Conservation (phyloP, 2,113 vertebrate genomes). For the Pygoscelis adeliae region DNA sequence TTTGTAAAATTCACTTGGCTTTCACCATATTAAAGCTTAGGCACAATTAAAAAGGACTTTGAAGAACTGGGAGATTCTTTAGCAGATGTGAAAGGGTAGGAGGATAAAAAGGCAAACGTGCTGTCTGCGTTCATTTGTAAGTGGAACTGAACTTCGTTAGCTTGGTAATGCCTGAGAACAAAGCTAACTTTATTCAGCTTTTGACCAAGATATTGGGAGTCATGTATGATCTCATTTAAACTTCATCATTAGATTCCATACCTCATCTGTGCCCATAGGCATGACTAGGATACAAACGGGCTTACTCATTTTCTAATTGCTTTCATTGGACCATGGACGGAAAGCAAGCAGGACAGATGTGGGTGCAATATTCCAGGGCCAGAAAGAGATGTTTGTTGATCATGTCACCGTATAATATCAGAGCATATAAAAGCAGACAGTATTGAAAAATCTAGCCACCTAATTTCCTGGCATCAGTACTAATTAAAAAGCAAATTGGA, state of each 20-base stretch:
- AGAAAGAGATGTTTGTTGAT: neutral
- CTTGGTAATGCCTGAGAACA: neutral
- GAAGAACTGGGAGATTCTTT: neutral
- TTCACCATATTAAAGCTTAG: neutral
- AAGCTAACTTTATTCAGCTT: neutral
- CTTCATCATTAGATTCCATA: neutral
- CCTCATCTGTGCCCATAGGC: neutral
- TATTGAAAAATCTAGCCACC: neutral
- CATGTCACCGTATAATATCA: neutral
- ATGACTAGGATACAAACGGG: neutral
- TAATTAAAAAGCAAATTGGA: slow-evolving; percentile 44
- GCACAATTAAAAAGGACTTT: neutral
- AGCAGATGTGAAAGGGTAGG: neutral
- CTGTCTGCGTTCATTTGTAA: neutral
- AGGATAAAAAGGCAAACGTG: neutral
- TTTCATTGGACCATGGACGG: neutral
- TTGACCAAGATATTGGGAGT: neutral
- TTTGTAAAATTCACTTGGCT: neutral
- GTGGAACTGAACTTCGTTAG: neutral
- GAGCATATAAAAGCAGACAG: neutral
- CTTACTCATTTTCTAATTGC: neutral
- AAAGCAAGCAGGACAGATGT: neutral
- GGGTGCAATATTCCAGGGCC: neutral
- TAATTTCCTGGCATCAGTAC: slow-evolving; percentile 9
- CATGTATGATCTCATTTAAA: neutral